These are phyloP conservation scores for Cheilosia urbana DNA, from an alignment of 2,888 invertebrate genomes.

Conservation along the genomic window DNA sequence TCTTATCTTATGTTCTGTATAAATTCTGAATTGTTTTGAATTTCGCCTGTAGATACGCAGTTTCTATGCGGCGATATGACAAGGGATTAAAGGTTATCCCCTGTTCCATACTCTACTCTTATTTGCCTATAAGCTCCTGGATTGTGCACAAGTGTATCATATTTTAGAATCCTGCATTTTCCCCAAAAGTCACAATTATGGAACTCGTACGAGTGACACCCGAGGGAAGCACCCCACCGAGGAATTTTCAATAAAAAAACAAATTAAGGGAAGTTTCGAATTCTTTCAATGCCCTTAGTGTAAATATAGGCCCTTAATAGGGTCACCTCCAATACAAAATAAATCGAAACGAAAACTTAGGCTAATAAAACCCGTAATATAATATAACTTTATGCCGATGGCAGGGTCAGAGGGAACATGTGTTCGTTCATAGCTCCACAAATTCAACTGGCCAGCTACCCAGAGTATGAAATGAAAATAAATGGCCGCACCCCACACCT, in stretches of 20 bases:
- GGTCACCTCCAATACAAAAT: slow-evolving; percentile 50
- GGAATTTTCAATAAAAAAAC: slow-evolving; percentile 7
- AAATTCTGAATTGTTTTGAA: no score
- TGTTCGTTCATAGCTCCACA: slow-evolving; percentile 35
- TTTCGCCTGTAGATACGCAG: no score
- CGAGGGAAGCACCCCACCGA: background rate
- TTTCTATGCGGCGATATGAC: no score
- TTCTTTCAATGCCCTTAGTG: slow-evolving; percentile 6
- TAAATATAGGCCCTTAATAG: slow-evolving; percentile 18
- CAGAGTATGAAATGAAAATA: slow-evolving; percentile 17
- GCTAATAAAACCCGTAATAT: slow-evolving; percentile 65
- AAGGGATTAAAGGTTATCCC: no score
- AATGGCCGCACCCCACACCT: slow-evolving; percentile 7
- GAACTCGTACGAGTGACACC: no score
- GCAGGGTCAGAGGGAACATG: slow-evolving; percentile 53
- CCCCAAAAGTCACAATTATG: no score
- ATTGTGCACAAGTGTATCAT: no score
- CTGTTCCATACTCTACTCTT: no score
- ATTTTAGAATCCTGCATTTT: no score
- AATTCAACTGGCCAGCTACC: slow-evolving; percentile 11
- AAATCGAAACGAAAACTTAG: slow-evolving; percentile 52
- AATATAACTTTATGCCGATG: slow-evolving; percentile 61
- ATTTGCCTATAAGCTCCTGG: no score
- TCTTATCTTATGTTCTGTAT: no score
- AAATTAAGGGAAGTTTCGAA: slow-evolving; percentile 20